Conservation (phyloP, 2,888 invertebrate genomes). For the Eupithecia insigniata region DNA sequence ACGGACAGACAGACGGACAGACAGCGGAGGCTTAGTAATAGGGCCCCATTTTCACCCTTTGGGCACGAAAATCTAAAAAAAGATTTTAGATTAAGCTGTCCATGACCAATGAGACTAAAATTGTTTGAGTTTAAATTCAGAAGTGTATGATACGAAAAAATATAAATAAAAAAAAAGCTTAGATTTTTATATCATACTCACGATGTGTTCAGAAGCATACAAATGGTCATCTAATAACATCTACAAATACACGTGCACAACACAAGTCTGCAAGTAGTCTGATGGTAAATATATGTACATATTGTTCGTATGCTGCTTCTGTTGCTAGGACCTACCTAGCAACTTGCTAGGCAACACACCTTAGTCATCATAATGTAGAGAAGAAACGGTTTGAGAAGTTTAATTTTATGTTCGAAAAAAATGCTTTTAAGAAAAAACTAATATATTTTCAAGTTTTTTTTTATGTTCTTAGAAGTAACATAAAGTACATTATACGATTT, state of each 20-base stretch:
- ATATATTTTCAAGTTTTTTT: too few relatives aligned
- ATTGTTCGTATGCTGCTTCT: not conserved
- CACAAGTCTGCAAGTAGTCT: not conserved
- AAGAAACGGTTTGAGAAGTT: not conserved
- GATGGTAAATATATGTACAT: not conserved
- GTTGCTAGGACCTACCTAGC: too few relatives aligned
- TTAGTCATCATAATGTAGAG: not conserved
- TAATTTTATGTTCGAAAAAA: too few relatives aligned
- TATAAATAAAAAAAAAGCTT: too few relatives aligned
- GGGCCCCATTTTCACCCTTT: too few relatives aligned
- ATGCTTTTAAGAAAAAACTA: too few relatives aligned
- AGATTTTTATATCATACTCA: too few relatives aligned
- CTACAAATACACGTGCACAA: conserved; percentile 21
- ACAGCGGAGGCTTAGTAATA: too few relatives aligned
- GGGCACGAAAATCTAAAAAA: too few relatives aligned
- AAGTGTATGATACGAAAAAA: not conserved
- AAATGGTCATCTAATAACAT: conserved; percentile 21
- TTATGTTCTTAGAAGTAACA: not conserved
- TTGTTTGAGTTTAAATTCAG: not conserved
- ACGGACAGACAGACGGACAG: too few relatives aligned
- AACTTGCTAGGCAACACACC: too few relatives aligned
- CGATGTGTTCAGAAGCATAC: conserved; percentile 6
- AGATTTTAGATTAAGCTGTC: not conserved
- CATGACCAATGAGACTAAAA: not conserved
- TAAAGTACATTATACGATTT: not conserved